Conservation (phyloP, 2,113 vertebrate genomes). For the Grammomys dolichurus region DNA sequence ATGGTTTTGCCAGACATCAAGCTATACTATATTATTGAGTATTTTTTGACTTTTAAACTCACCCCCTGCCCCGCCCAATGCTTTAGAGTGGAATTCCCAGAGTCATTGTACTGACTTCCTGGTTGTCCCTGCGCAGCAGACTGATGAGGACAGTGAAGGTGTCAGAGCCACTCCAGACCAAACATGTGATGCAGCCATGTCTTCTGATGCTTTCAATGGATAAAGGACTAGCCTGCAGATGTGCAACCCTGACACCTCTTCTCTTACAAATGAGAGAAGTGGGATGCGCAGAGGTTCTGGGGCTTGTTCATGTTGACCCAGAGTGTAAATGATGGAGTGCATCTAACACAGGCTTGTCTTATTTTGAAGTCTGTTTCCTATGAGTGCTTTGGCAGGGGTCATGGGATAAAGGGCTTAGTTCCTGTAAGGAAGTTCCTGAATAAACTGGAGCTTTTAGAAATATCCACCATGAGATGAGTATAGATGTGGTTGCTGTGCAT, state of each 20-base stretch:
- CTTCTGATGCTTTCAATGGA: neutral
- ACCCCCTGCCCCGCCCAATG: neutral
- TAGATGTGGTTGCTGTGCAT: neutral
- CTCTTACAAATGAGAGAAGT: neutral
- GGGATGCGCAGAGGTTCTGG: neutral
- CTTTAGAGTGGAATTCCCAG: neutral
- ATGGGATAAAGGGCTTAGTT: neutral
- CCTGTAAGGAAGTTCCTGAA: neutral
- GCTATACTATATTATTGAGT: neutral
- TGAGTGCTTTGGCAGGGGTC: neutral
- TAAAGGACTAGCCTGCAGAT: rapidly evolving
- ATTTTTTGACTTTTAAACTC: neutral
- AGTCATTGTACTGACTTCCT: neutral
- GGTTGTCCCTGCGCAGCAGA: neutral
- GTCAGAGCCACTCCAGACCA: neutral
- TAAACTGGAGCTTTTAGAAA: neutral
- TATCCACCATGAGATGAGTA: neutral
- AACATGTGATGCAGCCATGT: neutral
- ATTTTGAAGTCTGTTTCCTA: neutral
- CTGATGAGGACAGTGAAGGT: neutral
- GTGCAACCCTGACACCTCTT: rapidly evolving
- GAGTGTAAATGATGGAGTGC: neutral
- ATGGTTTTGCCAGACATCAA: neutral
- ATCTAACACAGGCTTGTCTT: neutral
- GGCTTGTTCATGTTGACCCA: neutral